Base-by-base conservation (phyloP, 2,888 invertebrate species). In the Biston betularia region DNA sequence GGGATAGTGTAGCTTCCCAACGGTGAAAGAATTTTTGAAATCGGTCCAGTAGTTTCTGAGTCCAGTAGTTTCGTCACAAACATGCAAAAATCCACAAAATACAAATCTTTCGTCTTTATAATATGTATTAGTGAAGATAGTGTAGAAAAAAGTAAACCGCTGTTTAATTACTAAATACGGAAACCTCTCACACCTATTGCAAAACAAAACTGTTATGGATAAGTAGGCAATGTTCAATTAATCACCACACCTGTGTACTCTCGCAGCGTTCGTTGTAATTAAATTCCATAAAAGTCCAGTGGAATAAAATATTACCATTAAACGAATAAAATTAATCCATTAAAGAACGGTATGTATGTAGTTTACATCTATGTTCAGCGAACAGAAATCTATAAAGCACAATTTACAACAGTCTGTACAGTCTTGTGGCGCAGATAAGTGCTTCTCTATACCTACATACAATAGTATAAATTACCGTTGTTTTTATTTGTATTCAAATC, bases 401-500 rank as follows among this genome's bases (percentile, higher is more conserved):
- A 55, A 63, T 56, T 59, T 65, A 49, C 44, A 55, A 60, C 38
- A 24, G 24, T 24, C 24, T 24, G 24, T 24, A 24, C 24, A 24
- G 15, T 49, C 14, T 24, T 56, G 55, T 35, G 45, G 11, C 55
- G 40, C 35, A 34, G n/a, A 33, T 15, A 15, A 14, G 14, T 10
- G 4, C 10, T 42, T 54, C 6, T 52, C 10, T 38, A 50, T 34
- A 50, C n/a, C n/a, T 33, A 50, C n/a, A 8, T 33, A 34, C 45
- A 33, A 11, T 34, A 33, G 14, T 24, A 50, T 50, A 33, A 24
- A 48, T 50, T 14, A 33, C 8, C n/a, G 12, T 34, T 7, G 8
- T n/a, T 33, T n/a, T n/a, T 24, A 46, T 52, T 56, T 56, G 56
- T 65, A 53, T 62, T 61, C 38, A 40, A 75, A 75, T 74, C 65